These are phyloP conservation scores for Thera obeliscata DNA, from an alignment of 2,888 invertebrate species.

Conservation along the genomic window DNA sequence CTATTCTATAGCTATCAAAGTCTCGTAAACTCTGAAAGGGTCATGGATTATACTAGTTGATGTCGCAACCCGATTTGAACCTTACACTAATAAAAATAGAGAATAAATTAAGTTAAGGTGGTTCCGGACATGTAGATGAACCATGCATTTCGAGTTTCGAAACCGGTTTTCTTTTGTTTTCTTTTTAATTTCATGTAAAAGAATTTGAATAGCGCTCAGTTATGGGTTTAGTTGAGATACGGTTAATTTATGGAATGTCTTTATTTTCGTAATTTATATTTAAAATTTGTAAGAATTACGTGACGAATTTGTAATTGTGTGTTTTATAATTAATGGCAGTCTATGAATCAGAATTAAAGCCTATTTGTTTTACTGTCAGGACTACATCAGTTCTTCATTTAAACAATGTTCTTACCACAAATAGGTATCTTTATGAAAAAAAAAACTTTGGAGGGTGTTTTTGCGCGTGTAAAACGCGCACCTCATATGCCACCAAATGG, in stretches of 20 bases:
- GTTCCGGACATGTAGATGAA: constrained; percentile 53
- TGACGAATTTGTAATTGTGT: constrained; percentile 45
- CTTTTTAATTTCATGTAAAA: constrained; percentile 29
- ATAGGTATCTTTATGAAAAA: too few relatives aligned
- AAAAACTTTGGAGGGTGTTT: too few relatives aligned
- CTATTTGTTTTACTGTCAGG: neutral
- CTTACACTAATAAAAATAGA: neutral
- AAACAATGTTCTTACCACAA: too few relatives aligned
- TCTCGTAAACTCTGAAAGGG: constrained; percentile 9
- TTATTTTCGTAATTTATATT: constrained; percentile 40
- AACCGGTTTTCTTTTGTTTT: constrained; percentile 47
- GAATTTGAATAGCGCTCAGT: constrained; percentile 48
- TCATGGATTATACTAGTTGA: constrained; percentile 25
- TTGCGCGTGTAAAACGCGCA: too few relatives aligned
- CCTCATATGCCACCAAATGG: too few relatives aligned
- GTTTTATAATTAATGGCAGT: constrained; percentile 19
- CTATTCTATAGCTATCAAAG: constrained; percentile 31
- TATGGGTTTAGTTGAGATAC: constrained; percentile 43
- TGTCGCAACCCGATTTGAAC: constrained; percentile 29
- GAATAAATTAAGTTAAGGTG: constrained; percentile 25
- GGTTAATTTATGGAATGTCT: constrained; percentile 43
- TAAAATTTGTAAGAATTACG: constrained; percentile 32
- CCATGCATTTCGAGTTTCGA: constrained; percentile 44
- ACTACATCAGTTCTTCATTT: too few relatives aligned
- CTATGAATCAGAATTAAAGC: constrained; percentile 22